These are phyloP conservation scores for Blera fallax DNA, from an alignment of 2,888 invertebrate genomes.

Conservation along the genomic window DNA sequence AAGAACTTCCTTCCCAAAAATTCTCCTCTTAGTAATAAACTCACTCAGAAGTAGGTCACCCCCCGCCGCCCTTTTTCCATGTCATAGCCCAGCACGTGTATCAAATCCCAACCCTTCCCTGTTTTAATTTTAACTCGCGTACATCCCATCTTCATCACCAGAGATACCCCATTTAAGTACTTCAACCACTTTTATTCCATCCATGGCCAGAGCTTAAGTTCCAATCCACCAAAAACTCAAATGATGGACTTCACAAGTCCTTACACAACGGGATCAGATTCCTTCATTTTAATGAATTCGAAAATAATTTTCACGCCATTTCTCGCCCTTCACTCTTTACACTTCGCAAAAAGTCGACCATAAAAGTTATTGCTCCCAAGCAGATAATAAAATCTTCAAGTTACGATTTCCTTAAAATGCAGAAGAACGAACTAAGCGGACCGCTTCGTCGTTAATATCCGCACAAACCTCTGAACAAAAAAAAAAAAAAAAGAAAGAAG, in stretches of 20 bases:
- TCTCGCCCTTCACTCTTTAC: background rate
- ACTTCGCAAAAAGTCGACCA: conserved; percentile 41
- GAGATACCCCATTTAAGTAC: background rate
- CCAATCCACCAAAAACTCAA: conserved; percentile 17
- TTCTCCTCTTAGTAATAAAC: background rate
- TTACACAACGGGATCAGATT: conserved; percentile 26
- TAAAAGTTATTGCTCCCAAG: conserved; percentile 70
- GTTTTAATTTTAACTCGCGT: background rate
- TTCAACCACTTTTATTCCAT: background rate
- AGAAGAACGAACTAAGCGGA: conserved; percentile 46
- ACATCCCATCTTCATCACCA: background rate
- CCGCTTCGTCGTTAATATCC: conserved; percentile 47
- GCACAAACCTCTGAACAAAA: background rate
- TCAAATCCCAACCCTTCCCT: background rate
- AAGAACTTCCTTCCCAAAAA: too few species aligned
- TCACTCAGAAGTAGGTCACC: background rate
- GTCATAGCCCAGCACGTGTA: conserved; percentile 5
- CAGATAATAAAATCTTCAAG: conserved; percentile 70
- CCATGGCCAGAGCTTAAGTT: conserved; percentile 8
- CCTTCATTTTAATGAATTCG: conserved; percentile 62
- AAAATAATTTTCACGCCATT: conserved; percentile 69
- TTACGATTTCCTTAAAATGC: conserved; percentile 56
- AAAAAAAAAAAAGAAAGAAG: conserved; percentile 15
- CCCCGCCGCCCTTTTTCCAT: background rate
- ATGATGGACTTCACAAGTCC: conserved; percentile 33